A percentile compares a stretch with the other conserved stretches of the same genome.
These are phyloP conservation scores for Antennarius maculatus DNA, from an alignment of 2,797 vertebrate species.

Conservation along the genomic window DNA sequence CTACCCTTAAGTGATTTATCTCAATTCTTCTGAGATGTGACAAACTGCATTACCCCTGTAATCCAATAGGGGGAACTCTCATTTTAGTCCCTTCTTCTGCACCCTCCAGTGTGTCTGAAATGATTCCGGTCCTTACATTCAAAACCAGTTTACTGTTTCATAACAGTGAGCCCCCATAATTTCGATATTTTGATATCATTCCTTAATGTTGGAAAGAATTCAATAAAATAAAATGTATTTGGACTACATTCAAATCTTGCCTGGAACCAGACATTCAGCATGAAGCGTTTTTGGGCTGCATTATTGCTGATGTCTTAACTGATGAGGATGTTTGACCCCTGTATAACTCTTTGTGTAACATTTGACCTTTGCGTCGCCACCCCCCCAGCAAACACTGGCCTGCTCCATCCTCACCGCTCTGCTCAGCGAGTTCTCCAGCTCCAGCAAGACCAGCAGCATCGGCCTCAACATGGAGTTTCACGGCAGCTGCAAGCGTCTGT, in stretches of 20 bases:
- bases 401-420: slow-evolving; percentile 98
- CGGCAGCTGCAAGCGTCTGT: slow-evolving; percentile 96
- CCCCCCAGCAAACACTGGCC: slow-evolving; percentile 93
- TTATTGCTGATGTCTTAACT: not conserved
- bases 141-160: too few relatives aligned
- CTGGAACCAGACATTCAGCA: not conserved
- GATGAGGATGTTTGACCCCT: slow-evolving; percentile 4
- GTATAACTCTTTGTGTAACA: slow-evolving; percentile 8
- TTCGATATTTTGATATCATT: too few relatives aligned
- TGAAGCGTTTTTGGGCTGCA: not conserved
- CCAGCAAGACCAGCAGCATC: slow-evolving; percentile 99
- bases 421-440: slow-evolving; percentile 98
- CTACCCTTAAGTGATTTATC: too few relatives aligned
- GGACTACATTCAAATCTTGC: not conserved
- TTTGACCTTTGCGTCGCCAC: slow-evolving; percentile 6
- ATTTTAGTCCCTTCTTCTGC: not conserved
- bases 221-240: too few relatives aligned
- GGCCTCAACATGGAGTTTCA: slow-evolving; percentile 99
- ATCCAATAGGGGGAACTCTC: slow-evolving; percentile 45
- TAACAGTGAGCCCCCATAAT: too few relatives aligned
- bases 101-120: too few relatives aligned
- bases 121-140: too few relatives aligned
- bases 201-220: too few relatives aligned
- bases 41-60: not conserved
- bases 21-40: not conserved